Evolutionary conservation across 2,797 vertebrate species (phyloP), one percentile per base, ranked within the genome.

Genomic region (Erethizon dorsatum): DNA sequence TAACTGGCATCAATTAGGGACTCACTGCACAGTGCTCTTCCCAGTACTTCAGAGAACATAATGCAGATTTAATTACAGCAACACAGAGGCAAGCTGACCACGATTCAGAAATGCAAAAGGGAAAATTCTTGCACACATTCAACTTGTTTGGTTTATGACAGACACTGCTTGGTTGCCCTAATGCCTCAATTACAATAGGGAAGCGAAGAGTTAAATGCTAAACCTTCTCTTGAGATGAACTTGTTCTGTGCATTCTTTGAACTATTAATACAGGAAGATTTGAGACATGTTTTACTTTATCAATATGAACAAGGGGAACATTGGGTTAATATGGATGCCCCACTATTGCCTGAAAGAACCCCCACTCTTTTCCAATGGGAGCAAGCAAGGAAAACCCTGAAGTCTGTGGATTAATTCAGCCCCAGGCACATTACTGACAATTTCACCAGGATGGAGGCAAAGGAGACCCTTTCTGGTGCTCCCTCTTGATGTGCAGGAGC

Each of bases 391-490:
- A 87, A 95, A 94, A 84, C 77, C 96, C 69, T n/a, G 33, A 95
- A 80, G 59, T 84, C 84, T 65, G 47, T 59, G 63, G 33, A 94
- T 88, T 90, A 91, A 94, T 96, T 82, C 47, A 93, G 61, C 47
- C 90, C 75, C 85, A 92, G 83, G 90, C 78, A 24, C 84, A 61
- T 69, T 94, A 77, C 54, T 73, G 47, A 47, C 82, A 96, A 97
- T 95, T 87, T 96, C 82, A 71, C 41, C 33, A 3, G 65, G 92
- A 97, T 26, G 10, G n/a, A 93, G 47, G 91, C 0, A 86, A 57
- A 96, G 61, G 45, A 95, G 80, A 95, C 63, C 87, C 45, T 47
- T 84, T 63, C 91, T 84, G 22, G 84, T 61, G 37, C 47, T 83
- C 69, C 24, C 5, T 96, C 45, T 88, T n/a, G 56, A 47, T 83